Evolutionary conservation across 2,797 vertebrate species (phyloP), one percentile per base, ranked within the genome.

Genomic region (Lutjanus argentimaculatus): DNA sequence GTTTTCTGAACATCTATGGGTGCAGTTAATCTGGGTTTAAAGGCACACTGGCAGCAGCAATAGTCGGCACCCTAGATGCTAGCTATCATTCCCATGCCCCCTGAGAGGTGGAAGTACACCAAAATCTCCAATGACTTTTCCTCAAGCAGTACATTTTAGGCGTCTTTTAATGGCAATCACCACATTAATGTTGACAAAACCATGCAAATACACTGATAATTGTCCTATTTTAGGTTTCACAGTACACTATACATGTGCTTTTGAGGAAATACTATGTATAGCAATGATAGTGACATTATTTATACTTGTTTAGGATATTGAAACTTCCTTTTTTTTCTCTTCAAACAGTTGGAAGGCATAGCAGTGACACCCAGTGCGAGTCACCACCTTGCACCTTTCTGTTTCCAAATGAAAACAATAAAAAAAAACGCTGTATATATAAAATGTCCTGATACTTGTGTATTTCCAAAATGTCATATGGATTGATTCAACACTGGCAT

Each of bases 391-490:
- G 80, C 86, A 89, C 92, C 92, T 91, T 89, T 88, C 66, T 67
- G 67, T 82, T 92, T 90, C 78, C 79, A 89, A 92, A 91, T 88
- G 79, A 91, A 92, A 92, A 89, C 89, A 91, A 83, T 56, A 51
- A 59, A 53, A 88, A 72, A 91, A 91, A 91, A 88, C 65, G 85
- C 86, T 91, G 88, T 91, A 87, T 91, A 91, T 93, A 93, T 89
- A 93, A 92, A 95, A 95, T 90, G 91, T 90, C 91, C 92, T 86
- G 82, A 84, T 92, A 90, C 89, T 92, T 95, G 94, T 95, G 92
- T 95, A 95, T 95, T 94, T 95, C 87, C 93, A 93, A 96, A 96
- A 96, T 96, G 96, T 96, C 96, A 96, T 92, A 93, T 88, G 95
- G 94, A 96, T 96, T 96, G 96, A 96, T 96, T 96, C 94, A 95